Conservation (phyloP, 2,797 vertebrate genomes). For the Menidia menidia region DNA sequence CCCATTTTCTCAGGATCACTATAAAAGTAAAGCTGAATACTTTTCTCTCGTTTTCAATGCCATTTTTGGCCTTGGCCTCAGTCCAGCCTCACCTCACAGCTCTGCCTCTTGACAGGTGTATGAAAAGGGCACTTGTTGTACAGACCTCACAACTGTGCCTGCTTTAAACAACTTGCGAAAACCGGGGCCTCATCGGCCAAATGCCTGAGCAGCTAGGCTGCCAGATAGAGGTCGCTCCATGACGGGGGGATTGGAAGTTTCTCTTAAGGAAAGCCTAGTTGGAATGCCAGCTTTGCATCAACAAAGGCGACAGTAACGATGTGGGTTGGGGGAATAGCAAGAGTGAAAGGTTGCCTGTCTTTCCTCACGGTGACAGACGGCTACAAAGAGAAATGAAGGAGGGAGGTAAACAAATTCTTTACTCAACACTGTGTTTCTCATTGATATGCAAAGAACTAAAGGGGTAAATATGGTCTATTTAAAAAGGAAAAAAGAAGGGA, state of each 20-base stretch:
- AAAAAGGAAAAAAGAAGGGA: constrained; percentile 19
- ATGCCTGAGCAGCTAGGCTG: constrained; percentile 59
- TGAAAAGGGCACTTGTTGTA: constrained; percentile 48
- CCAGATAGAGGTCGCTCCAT: constrained; percentile 53
- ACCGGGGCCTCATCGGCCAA: constrained; percentile 47
- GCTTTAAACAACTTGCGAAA: constrained; percentile 43
- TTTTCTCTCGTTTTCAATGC: constrained; percentile 60
- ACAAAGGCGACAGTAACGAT: constrained; percentile 54
- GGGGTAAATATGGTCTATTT: constrained; percentile 47
- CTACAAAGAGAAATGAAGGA: constrained; percentile 67
- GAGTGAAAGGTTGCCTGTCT: constrained; percentile 73
- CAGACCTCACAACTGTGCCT: constrained; percentile 33
- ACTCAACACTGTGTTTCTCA: constrained; percentile 67
- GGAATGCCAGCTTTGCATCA: constrained; percentile 80
- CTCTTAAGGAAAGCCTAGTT: constrained; percentile 78
- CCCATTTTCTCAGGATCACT: constrained; percentile 63
- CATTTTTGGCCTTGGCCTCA: constrained; percentile 32
- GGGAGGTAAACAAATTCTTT: constrained; percentile 67
- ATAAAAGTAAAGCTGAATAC: constrained; percentile 62
- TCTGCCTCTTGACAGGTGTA: constrained; percentile 73
- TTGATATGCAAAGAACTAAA: constrained; percentile 67
- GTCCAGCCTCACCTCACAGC: constrained; percentile 48
- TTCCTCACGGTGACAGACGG: constrained; percentile 73
- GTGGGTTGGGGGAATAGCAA: constrained; percentile 41
- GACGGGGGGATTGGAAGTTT: constrained; percentile 69